Conservation (phyloP, 2,113 vertebrate genomes). For the Oryzias woworae region DNA sequence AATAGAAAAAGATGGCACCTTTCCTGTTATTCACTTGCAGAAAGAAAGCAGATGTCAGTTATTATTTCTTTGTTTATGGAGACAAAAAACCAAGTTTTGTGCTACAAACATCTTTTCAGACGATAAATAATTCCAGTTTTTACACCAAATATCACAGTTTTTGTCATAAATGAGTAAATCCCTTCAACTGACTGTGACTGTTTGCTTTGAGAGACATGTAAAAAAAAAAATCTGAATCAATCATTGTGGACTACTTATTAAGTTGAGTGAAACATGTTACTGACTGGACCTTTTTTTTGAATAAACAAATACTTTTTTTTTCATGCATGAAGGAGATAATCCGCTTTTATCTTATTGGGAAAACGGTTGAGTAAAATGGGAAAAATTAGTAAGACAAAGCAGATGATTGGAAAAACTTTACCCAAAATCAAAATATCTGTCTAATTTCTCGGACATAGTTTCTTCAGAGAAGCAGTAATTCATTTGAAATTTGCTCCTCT, state of each 20-base stretch:
- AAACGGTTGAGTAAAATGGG: no score
- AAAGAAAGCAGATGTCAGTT: no score
- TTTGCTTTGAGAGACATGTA: neutral
- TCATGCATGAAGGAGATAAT: no score
- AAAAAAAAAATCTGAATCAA: neutral
- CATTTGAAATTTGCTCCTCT: no score
- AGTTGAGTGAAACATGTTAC: neutral
- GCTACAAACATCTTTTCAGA: neutral
- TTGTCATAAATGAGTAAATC: neutral
- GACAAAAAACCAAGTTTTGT: neutral
- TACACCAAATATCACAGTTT: neutral
- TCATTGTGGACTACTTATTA: neutral
- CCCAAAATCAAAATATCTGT: no score
- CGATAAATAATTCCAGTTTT: neutral
- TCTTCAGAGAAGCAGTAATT: no score
- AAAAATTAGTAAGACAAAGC: no score
- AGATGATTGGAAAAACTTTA: no score
- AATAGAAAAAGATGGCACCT: conserved; percentile 16
- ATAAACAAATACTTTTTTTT: no score
- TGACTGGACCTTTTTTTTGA: no score
- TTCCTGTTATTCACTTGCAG: conserved; percentile 17
- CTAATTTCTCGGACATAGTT: no score
- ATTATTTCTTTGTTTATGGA: neutral
- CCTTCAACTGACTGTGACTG: neutral
- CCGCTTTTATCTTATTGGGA: no score